Base-by-base conservation (phyloP, 2,797 vertebrate species). In the Smutsia gigantea region DNA sequence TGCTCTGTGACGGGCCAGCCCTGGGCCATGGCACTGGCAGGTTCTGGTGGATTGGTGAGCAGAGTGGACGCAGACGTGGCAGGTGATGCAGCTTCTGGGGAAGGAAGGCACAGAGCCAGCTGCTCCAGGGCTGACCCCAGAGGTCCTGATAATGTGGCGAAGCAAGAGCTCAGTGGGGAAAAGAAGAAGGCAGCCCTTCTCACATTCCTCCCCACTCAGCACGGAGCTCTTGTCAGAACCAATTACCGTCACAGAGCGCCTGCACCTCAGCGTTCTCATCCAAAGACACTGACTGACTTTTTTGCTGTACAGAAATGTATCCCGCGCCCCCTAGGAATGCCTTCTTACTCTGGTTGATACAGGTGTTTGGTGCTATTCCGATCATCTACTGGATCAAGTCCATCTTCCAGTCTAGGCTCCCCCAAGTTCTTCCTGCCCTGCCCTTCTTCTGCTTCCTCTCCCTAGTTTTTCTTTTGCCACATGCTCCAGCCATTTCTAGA, bases 261-360 rank as follows among this genome's bases (percentile, higher is more conserved):
- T 90, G 93, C 19, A 69, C 81, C 90, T 92, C 83, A 2, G 18
- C 2, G 2, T 72, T 74, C 90, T 61, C 46, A 63, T 74, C 85
- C 68, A 25, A 74, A 86, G 75, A 96, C 37, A 8, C 37, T 82
- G 96, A 97, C 94, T 97, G 93, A 93, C 94, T 96, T 97, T 93
- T 93, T 18, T 34, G 18, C 42, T 21, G 19, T 34, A 25, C 49
- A 39, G 83, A 74, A 57, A 84, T 51, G 71, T 39, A 42, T 61
- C 59, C 23, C 2, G 23, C 57, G 42, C 49, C 55, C 66, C 71
- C 66, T 15, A 63, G 91, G 19, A 86, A 61, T 4, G 39, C 17
- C 15, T 69, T 92, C 55, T 0, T 77, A 17, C 14, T 83, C 34
- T 46, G 51, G 29, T 29, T 69, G 87, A 87, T 66, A 68, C 37